Base-by-base conservation (phyloP, 2,113 vertebrate species). In the Microtus montanus region DNA sequence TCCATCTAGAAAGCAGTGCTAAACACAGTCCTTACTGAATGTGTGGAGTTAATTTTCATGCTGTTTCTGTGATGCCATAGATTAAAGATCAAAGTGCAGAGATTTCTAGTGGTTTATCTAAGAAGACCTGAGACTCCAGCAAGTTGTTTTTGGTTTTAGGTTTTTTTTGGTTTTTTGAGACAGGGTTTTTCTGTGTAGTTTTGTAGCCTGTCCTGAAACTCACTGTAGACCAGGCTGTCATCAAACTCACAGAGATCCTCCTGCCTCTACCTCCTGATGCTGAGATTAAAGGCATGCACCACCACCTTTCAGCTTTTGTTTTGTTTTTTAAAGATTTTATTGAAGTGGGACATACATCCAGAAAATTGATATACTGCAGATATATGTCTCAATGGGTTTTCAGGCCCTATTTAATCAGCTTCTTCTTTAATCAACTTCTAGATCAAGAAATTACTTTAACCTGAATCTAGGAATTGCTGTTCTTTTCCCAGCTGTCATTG, bases 1-100 rank as follows among this genome's bases (percentile, higher is more conserved):
- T 83, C 79, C 64, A 83, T 22, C 19, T 73, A 35, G n/a, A 47
- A 87, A 64, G 38, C 30, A 66, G 3, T 44, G 10, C n/a, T 75
- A 95, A 79, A 63, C 11, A 33, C 17, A 24, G 19, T 95, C 87
- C 10, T 95, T 86, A 33, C 11, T 89, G 70, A 90, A n/a, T 71
- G 26, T 80, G 10, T 89, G 66, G 85, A 17, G 38, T 89, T 77
- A 88, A 73, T 92, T 92, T 33, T 95, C 54, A 49, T 33, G 49
- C 73, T 41, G 13, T 33, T 35, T 33, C 20, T 58, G 71, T 70
- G 38, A 38, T 58, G 63, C 64, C n/a, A 15, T 70, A 41, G 14
- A 7, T 78, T 44, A 78, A 83, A 73, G 77, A 91, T 14, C 20
- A 11, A 87, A 54, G 5, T 33, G 44, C 13, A 38, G 52, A 79